A percentile compares a stretch with the other conserved stretches of the same genome.
Conservation (phyloP, 2,797 vertebrate species). For the Liparis tanakae region DNA sequence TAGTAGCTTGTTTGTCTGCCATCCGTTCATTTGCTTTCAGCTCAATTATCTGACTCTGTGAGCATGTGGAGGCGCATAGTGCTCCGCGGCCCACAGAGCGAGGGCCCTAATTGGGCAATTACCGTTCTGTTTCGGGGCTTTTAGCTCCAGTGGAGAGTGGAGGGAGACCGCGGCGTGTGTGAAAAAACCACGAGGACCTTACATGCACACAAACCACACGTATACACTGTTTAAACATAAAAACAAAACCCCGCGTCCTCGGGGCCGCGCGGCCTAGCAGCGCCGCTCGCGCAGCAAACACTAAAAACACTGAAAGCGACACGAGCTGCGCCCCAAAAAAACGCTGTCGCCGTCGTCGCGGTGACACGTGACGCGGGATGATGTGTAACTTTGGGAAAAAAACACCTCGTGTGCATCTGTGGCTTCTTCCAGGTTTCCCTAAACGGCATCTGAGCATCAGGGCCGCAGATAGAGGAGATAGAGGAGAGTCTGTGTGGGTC, state of each 20-base stretch:
- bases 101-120: conserved; percentile 99
- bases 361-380: conserved; percentile 59
- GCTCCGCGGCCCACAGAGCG: conserved; percentile 88
- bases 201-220: conserved; percentile 75
- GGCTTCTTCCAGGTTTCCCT: conserved; percentile 62
- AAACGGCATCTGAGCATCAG: conserved; percentile 54
- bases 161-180: conserved; percentile 88
- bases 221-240: conserved; percentile 76
- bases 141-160: conserved; percentile 92
- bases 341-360: conserved; percentile 38
- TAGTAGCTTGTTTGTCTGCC: conserved; percentile 99
- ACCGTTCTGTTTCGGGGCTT: conserved; percentile 96
- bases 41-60: conserved; percentile 95
- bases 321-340: conserved; percentile 56
- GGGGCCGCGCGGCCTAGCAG: conserved; percentile 58
- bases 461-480: conserved; percentile 61
- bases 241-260: conserved; percentile 75
- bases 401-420: conserved; percentile 65
- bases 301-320: conserved; percentile 68
- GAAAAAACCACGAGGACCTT: conserved; percentile 83
- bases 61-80: conserved; percentile 87
- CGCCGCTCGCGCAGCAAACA: conserved; percentile 60
- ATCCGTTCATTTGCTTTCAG: conserved; percentile 99
- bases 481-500: too few species aligned
- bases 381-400: conserved; percentile 56